Evolutionary conservation across 2,888 invertebrate species (phyloP).

Genomic region (Erebia palarica): DNA sequence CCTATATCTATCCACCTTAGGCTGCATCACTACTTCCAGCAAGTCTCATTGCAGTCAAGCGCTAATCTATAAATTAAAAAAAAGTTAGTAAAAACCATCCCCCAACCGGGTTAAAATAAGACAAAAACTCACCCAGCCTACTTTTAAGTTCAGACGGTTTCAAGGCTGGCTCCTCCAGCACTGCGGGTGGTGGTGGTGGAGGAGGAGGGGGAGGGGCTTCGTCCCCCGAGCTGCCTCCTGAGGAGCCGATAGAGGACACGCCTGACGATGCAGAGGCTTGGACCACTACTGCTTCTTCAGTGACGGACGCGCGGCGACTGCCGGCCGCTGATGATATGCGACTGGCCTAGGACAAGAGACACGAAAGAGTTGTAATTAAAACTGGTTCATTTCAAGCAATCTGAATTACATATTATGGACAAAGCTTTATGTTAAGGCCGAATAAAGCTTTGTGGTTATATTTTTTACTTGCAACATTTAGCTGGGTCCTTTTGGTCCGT

Average conservation of each 20-base stretch:
- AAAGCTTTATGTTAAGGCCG: no score
- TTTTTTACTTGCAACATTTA: no score
- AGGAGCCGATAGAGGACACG: constrained; percentile 59
- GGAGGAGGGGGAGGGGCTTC: constrained; percentile 88
- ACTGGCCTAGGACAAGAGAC: constrained; percentile 58
- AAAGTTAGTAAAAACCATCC: constrained; percentile 2
- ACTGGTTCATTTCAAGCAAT: no score
- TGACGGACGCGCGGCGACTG: constrained; percentile 69
- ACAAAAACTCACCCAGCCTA: constrained; percentile 60
- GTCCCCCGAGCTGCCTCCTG: constrained; percentile 71
- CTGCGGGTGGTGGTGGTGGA: constrained; percentile 84
- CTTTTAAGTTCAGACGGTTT: constrained; percentile 85
- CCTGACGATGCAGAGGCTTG: constrained; percentile 67
- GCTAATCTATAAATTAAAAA: no score
- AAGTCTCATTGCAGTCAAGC: no score
- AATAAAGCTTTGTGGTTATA: no score
- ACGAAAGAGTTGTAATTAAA: no score
- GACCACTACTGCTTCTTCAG: constrained; percentile 61
- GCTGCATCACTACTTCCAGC: no score
- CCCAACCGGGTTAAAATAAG: not conserved
- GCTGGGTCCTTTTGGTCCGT: no score
- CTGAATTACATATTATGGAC: no score
- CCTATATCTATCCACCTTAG: no score
- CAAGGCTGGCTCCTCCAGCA: constrained; percentile 86
- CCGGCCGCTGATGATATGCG: constrained; percentile 75